These are phyloP conservation scores for Triops longicaudatus DNA, from an alignment of 1,140 invertebrate species.

Conservation along the genomic window DNA sequence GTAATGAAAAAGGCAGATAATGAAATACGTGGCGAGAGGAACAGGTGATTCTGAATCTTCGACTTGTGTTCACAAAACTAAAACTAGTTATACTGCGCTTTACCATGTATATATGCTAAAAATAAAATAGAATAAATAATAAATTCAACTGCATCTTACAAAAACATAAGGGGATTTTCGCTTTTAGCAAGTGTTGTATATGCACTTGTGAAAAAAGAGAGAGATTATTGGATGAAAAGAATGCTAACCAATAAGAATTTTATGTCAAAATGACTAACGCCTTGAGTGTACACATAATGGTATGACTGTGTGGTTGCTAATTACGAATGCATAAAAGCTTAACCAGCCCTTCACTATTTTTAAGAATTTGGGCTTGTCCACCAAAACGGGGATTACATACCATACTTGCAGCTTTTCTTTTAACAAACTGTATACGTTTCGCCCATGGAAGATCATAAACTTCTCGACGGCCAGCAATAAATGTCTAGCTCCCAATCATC, in stretches of 20 bases:
- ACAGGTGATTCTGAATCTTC: conserved; percentile 28
- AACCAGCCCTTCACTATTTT: not conserved
- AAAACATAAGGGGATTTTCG: too few species aligned
- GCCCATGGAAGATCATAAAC: too few species aligned
- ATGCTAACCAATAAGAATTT: not conserved
- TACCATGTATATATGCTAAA: too few species aligned
- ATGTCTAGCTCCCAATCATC: too few species aligned
- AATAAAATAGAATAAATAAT: too few species aligned
- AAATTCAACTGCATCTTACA: not conserved
- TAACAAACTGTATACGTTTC: too few species aligned
- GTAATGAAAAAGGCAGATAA: too few species aligned
- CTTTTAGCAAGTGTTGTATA: too few species aligned
- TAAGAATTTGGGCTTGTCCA: too few species aligned
- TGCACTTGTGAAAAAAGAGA: conserved; percentile 6
- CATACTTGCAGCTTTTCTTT: too few species aligned
- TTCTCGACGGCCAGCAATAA: too few species aligned
- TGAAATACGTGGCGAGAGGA: not conserved
- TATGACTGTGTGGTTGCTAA: not conserved
- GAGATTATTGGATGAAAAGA: not conserved
- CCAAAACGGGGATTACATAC: too few species aligned
- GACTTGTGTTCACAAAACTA: not conserved
- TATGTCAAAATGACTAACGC: not conserved
- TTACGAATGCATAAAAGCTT: not conserved
- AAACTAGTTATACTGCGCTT: not conserved
- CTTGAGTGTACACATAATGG: not conserved